Evolutionary conservation across 2,113 vertebrate genomes (phyloP), one percentile per base, ranked within the genome.

Genomic region (Hyaena hyaena): DNA sequence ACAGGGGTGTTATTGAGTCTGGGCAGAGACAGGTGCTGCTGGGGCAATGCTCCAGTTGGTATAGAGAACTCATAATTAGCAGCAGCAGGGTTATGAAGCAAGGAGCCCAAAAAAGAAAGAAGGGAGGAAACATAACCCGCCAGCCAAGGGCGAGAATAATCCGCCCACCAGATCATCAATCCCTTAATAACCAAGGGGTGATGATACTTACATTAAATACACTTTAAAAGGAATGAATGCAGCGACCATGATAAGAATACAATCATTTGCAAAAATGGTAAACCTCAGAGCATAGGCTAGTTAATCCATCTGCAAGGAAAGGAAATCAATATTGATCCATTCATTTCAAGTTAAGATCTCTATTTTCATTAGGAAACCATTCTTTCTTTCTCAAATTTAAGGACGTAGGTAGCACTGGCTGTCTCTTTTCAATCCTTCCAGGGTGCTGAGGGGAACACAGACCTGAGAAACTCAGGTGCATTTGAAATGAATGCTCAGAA

Each of bases 1-100:
- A 55, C 8, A 45, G 76, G 63, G 35, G 39, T 63, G 63, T 71
- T 55, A 43, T 35, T 71, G 63, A 58, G 73, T 1, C 24, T 7
- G n/a, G 7, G 39, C 11, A 48, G 63, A 53, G 45, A 31, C 5
- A 4, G 3, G 10, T 26, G 26, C 26, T 8, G 50, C 73, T 8
- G 24, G 19, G 31, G 35, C 11, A 68, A 28, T 50, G 19, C 39
- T 85, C 63, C 80, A 89, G 74, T 14, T 92, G 31, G 74, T 35
- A 4, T 7, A 43, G 50, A 95, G 81, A 93, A 82, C 50, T 94
- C 88, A 85, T 97, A 94, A 96, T 94, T 81, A 90, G 84, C 94
- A 97, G 55, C 95, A 96, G 97, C 76, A 4, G 90, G 95, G 55
- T 63, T 28, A n/a, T 28, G 16, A 86, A 97, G 82, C 68, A 87